A percentile compares a stretch with the other conserved stretches of the same genome.
Conservation (phyloP, 2,113 vertebrate genomes). For the Podiceps cristatus region DNA sequence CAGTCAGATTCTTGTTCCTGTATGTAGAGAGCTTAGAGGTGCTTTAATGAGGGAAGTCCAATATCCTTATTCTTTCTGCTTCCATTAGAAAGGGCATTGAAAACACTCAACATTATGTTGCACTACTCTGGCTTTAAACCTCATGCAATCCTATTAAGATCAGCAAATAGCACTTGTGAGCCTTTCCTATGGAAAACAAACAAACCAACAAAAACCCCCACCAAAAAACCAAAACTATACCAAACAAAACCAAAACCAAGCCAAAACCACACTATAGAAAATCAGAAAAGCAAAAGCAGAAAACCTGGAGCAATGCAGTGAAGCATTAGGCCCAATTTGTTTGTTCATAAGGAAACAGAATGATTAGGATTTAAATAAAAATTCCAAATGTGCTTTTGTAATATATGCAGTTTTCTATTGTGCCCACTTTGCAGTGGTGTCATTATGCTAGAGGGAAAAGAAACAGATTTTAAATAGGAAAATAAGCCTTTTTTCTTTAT, state of each 20-base stretch:
- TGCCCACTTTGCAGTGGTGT: not conserved
- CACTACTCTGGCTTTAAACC: not conserved
- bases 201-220: accelerated
- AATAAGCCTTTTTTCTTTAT: not conserved
- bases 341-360: not conserved
- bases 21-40: not conserved
- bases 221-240: not conserved
- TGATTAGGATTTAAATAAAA: not conserved
- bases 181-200: not conserved
- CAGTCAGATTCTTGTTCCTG: not conserved
- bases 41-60: not conserved
- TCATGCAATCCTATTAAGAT: not conserved
- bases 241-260: not conserved
- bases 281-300: not conserved
- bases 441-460: not conserved
- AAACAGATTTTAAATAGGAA: not conserved
- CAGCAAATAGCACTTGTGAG: not conserved
- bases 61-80: not conserved
- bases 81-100: not conserved
- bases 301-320: not conserved
- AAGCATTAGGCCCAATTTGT: not conserved
- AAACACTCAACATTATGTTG: not conserved
- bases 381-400: not conserved
- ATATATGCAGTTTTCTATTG: not conserved
- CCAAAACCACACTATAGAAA: not conserved